Percentiles rank a stretch among this genome's conserved stretches.
phyloP scores from a whole-genome alignment of 2,797 vertebrate species.

The Bufotes viridis region DNA sequence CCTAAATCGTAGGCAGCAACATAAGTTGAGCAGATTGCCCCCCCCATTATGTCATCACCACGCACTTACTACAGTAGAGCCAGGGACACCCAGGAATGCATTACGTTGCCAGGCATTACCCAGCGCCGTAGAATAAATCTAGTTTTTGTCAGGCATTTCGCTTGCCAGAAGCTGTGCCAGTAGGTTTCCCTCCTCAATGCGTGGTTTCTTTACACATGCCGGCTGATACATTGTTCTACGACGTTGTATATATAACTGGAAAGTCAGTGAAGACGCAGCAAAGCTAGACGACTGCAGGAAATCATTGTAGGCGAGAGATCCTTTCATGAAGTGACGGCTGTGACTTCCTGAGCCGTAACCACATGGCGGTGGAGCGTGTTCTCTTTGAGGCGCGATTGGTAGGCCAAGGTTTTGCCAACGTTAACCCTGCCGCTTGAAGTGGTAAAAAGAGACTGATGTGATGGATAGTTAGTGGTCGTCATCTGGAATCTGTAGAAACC shows the following conservation, averaged over 20 bases:
- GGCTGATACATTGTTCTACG: neutral
- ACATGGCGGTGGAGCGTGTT: neutral
- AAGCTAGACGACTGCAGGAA: neutral
- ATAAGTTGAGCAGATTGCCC: neutral
- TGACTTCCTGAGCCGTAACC: slow-evolving; percentile 3
- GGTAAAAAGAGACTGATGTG: neutral
- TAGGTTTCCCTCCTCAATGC: neutral
- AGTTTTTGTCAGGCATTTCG: neutral
- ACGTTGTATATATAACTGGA: neutral
- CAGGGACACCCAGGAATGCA: neutral
- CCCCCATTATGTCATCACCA: neutral
- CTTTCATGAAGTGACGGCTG: neutral
- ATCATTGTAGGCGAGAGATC: neutral
- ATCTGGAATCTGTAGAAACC: neutral
- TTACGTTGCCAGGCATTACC: neutral
- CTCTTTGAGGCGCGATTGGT: too few species aligned
- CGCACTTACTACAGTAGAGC: neutral
- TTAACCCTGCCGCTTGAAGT: neutral
- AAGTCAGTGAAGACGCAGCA: neutral
- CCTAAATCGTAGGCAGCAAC: neutral
- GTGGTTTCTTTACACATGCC: neutral
- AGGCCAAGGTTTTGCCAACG: neutral
- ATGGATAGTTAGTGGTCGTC: neutral
- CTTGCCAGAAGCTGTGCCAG: neutral
- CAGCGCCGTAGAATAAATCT: neutral